Evolutionary conservation across 2,888 invertebrate species (phyloP).

Genomic region (Apodemia mormo): DNA sequence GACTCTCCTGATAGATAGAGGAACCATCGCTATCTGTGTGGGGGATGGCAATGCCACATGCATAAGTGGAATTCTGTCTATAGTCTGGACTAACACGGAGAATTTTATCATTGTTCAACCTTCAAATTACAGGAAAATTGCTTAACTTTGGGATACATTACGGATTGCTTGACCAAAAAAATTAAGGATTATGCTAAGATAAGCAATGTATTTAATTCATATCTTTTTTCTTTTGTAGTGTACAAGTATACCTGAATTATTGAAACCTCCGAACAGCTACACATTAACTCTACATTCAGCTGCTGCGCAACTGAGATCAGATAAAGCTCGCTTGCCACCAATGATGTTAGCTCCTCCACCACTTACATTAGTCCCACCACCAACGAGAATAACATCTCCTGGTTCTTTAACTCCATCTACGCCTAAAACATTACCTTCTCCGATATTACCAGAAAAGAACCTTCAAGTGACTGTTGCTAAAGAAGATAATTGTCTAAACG

Average conservation of each 20-base stretch:
- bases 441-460: constrained; percentile 67
- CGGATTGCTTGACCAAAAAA: too few relatives aligned
- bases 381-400: constrained; percentile 55
- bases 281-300: constrained; percentile 73
- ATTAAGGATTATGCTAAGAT: too few relatives aligned
- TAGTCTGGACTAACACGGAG: too few relatives aligned
- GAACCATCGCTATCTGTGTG: too few relatives aligned
- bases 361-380: constrained; percentile 56
- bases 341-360: constrained; percentile 62
- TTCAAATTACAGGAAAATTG: too few relatives aligned
- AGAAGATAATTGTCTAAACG: constrained; percentile 68
- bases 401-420: constrained; percentile 59
- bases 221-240: constrained; percentile 61
- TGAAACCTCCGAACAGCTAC: constrained; percentile 85
- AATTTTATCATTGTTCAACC: too few relatives aligned
- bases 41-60: too few relatives aligned
- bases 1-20: too few relatives aligned
- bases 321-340: constrained; percentile 71
- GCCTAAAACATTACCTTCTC: constrained; percentile 63
- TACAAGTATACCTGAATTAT: constrained; percentile 83
- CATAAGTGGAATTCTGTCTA: too few relatives aligned
- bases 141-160: too few relatives aligned
- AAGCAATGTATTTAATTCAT: too few relatives aligned
- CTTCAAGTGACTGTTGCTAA: constrained; percentile 66
- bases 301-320: constrained; percentile 61